Percentiles rank a stretch among this genome's conserved stretches.
phyloP scores from a whole-genome alignment of 2,797 vertebrate genomes.

The Lutjanus argentimaculatus region DNA sequence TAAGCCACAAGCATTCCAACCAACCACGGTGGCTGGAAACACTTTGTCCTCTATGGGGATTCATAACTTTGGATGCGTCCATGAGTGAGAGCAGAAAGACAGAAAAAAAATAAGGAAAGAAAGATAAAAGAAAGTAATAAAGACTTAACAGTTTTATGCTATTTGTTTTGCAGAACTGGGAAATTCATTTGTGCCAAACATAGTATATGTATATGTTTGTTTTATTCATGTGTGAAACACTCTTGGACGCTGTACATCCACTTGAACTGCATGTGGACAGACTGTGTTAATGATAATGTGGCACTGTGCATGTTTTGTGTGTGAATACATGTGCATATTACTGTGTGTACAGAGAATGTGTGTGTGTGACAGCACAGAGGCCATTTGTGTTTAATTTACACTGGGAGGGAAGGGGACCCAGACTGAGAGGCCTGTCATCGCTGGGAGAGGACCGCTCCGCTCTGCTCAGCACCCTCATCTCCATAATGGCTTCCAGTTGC shows the following conservation, averaged over 20 bases:
- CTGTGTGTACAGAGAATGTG: slow-evolving; percentile 42
- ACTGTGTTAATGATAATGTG: slow-evolving; percentile 18
- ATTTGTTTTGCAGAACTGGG: neutral
- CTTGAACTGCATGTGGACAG: slow-evolving; percentile 6
- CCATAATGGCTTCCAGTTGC: slow-evolving; percentile 89
- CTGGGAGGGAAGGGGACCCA: slow-evolving; percentile 73
- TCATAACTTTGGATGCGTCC: slow-evolving; percentile 47
- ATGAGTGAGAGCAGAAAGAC: slow-evolving; percentile 29
- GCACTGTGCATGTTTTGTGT: slow-evolving; percentile 26
- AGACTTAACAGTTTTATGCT: neutral
- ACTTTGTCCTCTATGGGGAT: slow-evolving; percentile 44
- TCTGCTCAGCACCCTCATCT: slow-evolving; percentile 80
- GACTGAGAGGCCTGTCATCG: slow-evolving; percentile 80
- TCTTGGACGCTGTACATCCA: neutral
- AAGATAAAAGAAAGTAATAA: neutral
- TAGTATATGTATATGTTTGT: neutral
- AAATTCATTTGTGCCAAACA: neutral
- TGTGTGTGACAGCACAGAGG: slow-evolving; percentile 58
- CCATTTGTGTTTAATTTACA: slow-evolving; percentile 88
- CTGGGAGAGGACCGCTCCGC: slow-evolving; percentile 70
- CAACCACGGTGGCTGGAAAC: slow-evolving; percentile 49
- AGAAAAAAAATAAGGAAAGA: neutral
- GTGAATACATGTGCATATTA: slow-evolving; percentile 38
- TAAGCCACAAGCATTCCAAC: slow-evolving; percentile 30
- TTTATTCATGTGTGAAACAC: slow-evolving; percentile 28